phyloP scores from a whole-genome alignment of 1,140 invertebrate genomes.

The Danaus melanippus region DNA sequence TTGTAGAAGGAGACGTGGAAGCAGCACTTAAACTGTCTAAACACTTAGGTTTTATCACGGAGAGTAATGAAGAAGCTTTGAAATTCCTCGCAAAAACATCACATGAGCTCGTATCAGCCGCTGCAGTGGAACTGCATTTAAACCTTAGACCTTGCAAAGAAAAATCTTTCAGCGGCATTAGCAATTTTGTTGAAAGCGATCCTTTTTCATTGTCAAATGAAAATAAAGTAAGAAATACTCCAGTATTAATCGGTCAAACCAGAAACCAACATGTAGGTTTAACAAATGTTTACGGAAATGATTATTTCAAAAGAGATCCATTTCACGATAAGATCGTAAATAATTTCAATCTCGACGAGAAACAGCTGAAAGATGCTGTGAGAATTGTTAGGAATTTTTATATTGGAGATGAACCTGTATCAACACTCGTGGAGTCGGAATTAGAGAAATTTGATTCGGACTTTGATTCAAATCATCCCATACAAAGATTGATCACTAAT shows the following conservation, averaged over 20 bases:
- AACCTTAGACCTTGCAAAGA: slow-evolving; percentile 50
- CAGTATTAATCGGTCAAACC: slow-evolving; percentile 53
- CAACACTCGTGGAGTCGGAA: slow-evolving; percentile 25
- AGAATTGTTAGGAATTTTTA: slow-evolving; percentile 47
- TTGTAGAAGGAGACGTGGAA: slow-evolving; percentile 40
- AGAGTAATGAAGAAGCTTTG: slow-evolving; percentile 41
- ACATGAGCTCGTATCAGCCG: slow-evolving; percentile 38
- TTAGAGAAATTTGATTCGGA: slow-evolving; percentile 51
- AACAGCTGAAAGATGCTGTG: slow-evolving; percentile 31
- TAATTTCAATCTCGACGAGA: slow-evolving; percentile 48
- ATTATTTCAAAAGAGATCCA: slow-evolving; percentile 45
- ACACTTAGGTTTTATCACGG: slow-evolving; percentile 47
- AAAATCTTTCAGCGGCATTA: slow-evolving; percentile 52
- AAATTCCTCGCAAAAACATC: slow-evolving; percentile 34
- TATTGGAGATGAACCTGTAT: slow-evolving; percentile 47
- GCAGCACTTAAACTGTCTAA: slow-evolving; percentile 48
- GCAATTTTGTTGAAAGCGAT: slow-evolving; percentile 48
- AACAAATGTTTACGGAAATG: slow-evolving; percentile 20
- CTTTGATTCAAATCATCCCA: slow-evolving; percentile 48
- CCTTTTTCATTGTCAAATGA: slow-evolving; percentile 45
- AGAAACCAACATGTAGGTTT: slow-evolving; percentile 33
- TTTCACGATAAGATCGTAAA: slow-evolving; percentile 44
- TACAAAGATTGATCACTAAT: slow-evolving; percentile 37
- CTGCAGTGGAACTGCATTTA: slow-evolving; percentile 37
- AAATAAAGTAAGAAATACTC: slow-evolving; percentile 46